A percentile compares a stretch with the other conserved stretches of the same genome.
Conservation (phyloP, 1,140 invertebrate genomes). For the Apis laboriosa region DNA sequence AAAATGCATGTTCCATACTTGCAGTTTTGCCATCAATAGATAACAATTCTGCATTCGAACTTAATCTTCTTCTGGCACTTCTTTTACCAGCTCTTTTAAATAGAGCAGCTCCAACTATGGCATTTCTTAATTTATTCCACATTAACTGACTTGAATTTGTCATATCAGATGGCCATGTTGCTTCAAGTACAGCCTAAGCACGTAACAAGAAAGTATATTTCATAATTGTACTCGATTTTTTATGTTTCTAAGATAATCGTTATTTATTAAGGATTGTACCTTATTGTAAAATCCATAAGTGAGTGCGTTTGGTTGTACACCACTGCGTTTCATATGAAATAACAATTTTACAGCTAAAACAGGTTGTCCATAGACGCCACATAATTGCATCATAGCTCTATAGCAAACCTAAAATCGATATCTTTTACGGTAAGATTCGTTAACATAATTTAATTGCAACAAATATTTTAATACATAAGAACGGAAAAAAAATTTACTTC, state of each 20-base stretch:
- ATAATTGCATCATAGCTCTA: constrained; percentile 98
- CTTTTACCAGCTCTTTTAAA: constrained; percentile 88
- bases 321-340: constrained; percentile 96
- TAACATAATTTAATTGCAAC: constrained; percentile 9
- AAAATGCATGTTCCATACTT: constrained; percentile 76
- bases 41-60: constrained; percentile 72
- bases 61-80: constrained; percentile 80
- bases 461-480: constrained; percentile 1
- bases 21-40: constrained; percentile 70
- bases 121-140: constrained; percentile 97
- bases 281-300: constrained; percentile 92
- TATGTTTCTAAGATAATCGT: background rate
- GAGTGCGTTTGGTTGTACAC: constrained; percentile 97
- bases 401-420: constrained; percentile 91
- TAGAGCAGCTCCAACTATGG: constrained; percentile 94
- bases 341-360: constrained; percentile 96
- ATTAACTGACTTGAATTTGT: constrained; percentile 90
- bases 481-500: constrained; percentile 84
- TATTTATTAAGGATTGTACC: constrained; percentile 57
- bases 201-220: constrained; percentile 5
- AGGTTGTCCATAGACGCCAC: constrained; percentile 96
- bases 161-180: constrained; percentile 95
- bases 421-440: constrained; percentile 15
- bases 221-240: constrained; percentile 13
- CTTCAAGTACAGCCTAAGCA: constrained; percentile 91